Evolutionary conservation across 2,888 invertebrate genomes (phyloP), one percentile per base, ranked within the genome.

Genomic region (Eupeodes latifasciatus): DNA sequence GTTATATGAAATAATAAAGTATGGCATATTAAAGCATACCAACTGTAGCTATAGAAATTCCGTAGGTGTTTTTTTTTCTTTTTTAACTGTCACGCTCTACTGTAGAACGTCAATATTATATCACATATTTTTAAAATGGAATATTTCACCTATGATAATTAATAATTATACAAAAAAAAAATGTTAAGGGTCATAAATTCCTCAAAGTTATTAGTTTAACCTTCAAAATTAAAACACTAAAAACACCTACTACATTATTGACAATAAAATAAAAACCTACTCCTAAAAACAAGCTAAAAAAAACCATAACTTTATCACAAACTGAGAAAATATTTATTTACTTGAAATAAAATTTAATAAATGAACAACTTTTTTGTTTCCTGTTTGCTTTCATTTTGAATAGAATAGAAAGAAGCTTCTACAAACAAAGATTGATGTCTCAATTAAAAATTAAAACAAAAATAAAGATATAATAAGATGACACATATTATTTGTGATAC

Each of bases 141-240:
- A 67, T 67, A 51, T 34, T 67, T 67, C 51, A 34, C 34, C n/a
- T 14, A 66, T n/a, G 40, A 47, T 19, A 19, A 53, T n/a, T 2
- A 5, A 36, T 51, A 67, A 51, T 51, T n/a, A 34, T 34, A 40
- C 40, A 40, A 40, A 5, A 40, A 40, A 5, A 40, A 51, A 53
- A 40, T 44, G 19, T 71, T 71, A 71, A 71, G 71, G 71, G 71
- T 55, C 71, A 71, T 71, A 71, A 71, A 71, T 71, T 71, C 19
- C 40, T 34, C 49, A 55, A 44, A 71, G 53, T 71, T 71, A 71
- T 71, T 53, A 19, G 71, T 7, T 55, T 55, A 71, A 71, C 53
- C 71, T 71, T 55, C 16, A 19, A 44, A 53, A 27, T 16, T 2
- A 0, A 27, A 14, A 3, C 27, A 27, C 27, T 27, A 27, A 71